Evolutionary conservation across 92 coral and sea anemone species (phyloP), one percentile per base, ranked within the genome.

Genomic region (Actinernus sp.): DNA sequence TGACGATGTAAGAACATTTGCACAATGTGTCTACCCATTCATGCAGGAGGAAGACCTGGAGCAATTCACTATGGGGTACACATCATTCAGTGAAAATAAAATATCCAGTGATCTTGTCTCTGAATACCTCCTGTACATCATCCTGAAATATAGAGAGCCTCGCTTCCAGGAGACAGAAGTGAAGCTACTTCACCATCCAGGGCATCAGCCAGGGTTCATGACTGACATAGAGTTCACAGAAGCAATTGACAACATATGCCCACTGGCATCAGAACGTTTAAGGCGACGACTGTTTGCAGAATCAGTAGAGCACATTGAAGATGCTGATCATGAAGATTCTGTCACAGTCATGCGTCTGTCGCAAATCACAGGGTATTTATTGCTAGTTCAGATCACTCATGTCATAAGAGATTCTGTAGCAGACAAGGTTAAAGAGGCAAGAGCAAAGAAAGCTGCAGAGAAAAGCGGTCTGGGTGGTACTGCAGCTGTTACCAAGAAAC

Each of bases 21-120:
- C 89, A 30, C 73, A 76, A 54, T 61, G 83, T 49, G 79, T 95
- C 12, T 95, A 91, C 71, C 99, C 97, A 26, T 95, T 95, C 65
- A 95, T 95, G 99, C 81, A 83, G 55, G 99, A 79, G 26, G 99
- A 95, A 55, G 99, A 95, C 51, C 70, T 95, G 44, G 99, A 95
- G 49, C 99, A 95, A 74, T 91, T 95, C 61, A 80, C 97, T 14
- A 95, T 95, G 99, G 97, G 96, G 7, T 95, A 91, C 68, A 92
- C 97, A 2, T 87, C 99, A 23, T 91, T 92, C 85, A 87, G 99
- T 28, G 99, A 95, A 65, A 95, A 95, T 74, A 95, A 92, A 68
- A 87, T 95, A 56, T 88, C 94, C 34, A 85, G 68, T 52, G 76
- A 88, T 49, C 68, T 87, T 20, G 88, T 92, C 38, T 79, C 97